Conservation (phyloP, 2,113 vertebrate species). For the Malurus melanocephalus region DNA sequence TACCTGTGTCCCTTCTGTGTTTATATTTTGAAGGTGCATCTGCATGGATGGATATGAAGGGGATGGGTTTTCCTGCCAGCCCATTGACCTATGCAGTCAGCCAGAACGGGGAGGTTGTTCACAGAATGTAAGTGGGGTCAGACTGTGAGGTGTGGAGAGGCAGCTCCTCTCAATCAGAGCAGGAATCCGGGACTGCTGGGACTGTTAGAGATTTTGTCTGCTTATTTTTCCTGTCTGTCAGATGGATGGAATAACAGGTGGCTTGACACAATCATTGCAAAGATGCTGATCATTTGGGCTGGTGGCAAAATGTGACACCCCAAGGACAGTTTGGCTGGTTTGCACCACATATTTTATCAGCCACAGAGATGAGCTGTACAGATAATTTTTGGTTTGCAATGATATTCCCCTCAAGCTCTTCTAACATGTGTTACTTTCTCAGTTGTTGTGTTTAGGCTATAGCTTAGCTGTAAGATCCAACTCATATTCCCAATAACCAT, state of each 20-base stretch:
- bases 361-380: not conserved
- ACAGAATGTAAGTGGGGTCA: constrained; percentile 78
- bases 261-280: not conserved
- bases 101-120: constrained; percentile 82
- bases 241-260: not conserved
- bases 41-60: constrained; percentile 81
- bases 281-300: not conserved
- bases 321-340: not conserved
- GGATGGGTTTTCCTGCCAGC: constrained; percentile 85
- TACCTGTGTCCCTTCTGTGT: not conserved
- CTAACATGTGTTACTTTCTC: not conserved
- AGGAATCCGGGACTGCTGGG: not conserved
- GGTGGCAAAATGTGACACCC: not conserved
- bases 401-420: not conserved
- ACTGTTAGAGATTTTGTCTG: not conserved
- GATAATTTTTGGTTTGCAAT: not conserved
- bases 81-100: constrained; percentile 78
- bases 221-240: not conserved
- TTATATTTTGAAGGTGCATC: constrained; percentile 64
- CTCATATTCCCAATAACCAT: not conserved
- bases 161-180: not conserved
- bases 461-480: not conserved
- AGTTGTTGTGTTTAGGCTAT: not conserved
- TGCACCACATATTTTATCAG: not conserved
- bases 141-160: accelerated